A percentile compares a stretch with the other conserved stretches of the same genome.
These are phyloP conservation scores for Gopherus flavomarginatus DNA, from an alignment of 2,113 vertebrate species.

Conservation along the genomic window DNA sequence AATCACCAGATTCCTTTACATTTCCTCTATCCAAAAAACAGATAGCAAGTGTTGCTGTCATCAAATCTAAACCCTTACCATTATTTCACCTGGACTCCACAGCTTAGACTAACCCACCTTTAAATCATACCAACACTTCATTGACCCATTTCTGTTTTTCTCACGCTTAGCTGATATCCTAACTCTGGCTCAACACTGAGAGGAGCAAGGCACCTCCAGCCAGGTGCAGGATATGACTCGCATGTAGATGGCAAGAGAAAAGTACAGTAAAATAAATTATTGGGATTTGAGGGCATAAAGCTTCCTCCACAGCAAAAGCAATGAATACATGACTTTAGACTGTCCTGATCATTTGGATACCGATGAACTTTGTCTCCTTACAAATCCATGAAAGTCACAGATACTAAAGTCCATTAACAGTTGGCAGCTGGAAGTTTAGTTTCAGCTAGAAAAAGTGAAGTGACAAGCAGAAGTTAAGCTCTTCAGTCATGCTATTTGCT, in stretches of 20 bases:
- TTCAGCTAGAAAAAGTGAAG: not conserved
- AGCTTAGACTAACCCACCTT: too few relatives aligned
- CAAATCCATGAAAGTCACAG: conserved; percentile 66
- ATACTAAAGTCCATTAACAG: conserved; percentile 55
- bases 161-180: conserved; percentile 21
- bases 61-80: not conserved
- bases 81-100: not conserved
- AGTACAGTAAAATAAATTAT: conserved; percentile 42
- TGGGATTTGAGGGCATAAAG: conserved; percentile 33
- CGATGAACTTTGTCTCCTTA: conserved; percentile 66
- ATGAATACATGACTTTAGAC: conserved; percentile 56
- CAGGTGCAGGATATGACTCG: not conserved
- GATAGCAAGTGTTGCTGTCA: not conserved
- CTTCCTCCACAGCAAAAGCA: conserved; percentile 28
- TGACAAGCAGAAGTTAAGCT: not conserved
- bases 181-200: not conserved
- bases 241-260: conserved; percentile 19
- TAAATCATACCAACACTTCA: not conserved
- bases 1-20: not conserved
- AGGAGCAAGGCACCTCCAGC: not conserved
- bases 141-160: not conserved
- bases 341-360: conserved; percentile 56
- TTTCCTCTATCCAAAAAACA: not conserved
- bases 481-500: conserved; percentile 30
- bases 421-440: conserved; percentile 20